A percentile compares a stretch with the other conserved stretches of the same genome.
phyloP scores from a whole-genome alignment of 1,140 invertebrate genomes.

The Bombus confusus region DNA sequence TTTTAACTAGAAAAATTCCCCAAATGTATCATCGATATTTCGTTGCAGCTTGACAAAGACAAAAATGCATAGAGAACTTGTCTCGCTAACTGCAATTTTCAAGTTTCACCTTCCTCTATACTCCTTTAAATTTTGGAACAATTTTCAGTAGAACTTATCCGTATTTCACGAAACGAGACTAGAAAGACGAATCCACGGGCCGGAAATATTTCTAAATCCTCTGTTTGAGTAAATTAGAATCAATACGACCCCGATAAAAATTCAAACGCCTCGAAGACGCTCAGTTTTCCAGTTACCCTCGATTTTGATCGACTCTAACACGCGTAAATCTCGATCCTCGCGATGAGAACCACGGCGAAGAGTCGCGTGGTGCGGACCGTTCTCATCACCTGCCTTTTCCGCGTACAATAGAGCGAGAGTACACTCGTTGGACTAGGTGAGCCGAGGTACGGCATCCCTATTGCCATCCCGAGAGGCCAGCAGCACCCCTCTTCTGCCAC shows the following conservation, averaged over 20 bases:
- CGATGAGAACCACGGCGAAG: constrained; percentile 76
- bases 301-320: neutral
- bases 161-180: no score
- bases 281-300: no score
- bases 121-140: no score
- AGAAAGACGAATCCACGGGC: no score
- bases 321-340: constrained; percentile 14
- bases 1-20: no score
- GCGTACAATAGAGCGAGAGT: constrained; percentile 74
- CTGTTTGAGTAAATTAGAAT: no score
- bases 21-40: no score
- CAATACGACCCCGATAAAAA: neutral
- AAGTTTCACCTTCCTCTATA: no score
- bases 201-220: neutral
- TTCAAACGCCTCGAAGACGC: neutral
- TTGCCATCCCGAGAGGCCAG: constrained; percentile 60
- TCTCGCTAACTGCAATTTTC: no score
- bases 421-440: constrained; percentile 74
- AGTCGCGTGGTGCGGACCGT: constrained; percentile 82
- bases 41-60: no score
- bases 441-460: constrained; percentile 67
- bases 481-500: constrained; percentile 70
- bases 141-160: no score
- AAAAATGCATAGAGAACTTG: no score
- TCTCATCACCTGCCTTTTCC: constrained; percentile 81